A percentile compares a stretch with the other conserved stretches of the same genome.
These are phyloP conservation scores for Amblyopsis hoosieri DNA, from an alignment of 2,797 vertebrate genomes.

Conservation along the genomic window DNA sequence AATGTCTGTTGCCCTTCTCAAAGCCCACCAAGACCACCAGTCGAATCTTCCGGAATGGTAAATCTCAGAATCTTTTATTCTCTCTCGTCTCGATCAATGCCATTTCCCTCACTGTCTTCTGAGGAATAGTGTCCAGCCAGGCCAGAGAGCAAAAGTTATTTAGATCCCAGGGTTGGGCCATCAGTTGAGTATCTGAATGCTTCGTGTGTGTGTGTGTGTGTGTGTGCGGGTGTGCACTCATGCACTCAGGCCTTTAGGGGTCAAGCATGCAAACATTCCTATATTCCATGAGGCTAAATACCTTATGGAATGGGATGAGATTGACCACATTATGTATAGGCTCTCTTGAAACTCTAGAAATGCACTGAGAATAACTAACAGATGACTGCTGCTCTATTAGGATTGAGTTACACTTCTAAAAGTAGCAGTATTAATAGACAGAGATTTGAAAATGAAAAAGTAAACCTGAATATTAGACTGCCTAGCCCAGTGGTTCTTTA, in stretches of 20 bases:
- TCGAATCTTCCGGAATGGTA: no score
- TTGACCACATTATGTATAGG: not conserved
- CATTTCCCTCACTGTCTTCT: slow-evolving; percentile 6
- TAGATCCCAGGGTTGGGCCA: slow-evolving; percentile 64
- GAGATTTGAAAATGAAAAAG: not conserved
- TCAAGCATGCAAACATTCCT: slow-evolving; percentile 33
- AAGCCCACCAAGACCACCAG: no score
- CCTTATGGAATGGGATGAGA: slow-evolving; percentile 27
- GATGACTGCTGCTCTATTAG: not conserved
- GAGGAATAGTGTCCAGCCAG: slow-evolving; percentile 28
- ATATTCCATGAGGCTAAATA: slow-evolving; percentile 18
- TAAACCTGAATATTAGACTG: not conserved
- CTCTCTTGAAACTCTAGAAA: not conserved
- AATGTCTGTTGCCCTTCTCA: no score
- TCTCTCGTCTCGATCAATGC: slow-evolving; percentile 2
- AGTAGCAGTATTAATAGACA: not conserved
- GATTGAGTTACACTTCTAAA: not conserved
- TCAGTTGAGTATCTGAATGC: slow-evolving; percentile 37
- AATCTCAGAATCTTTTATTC: slow-evolving; percentile 17
- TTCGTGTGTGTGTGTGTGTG: slow-evolving; percentile 60
- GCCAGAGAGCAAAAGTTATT: slow-evolving; percentile 69
- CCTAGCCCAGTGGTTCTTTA: no score
- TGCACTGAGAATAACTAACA: not conserved
- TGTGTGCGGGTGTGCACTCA: slow-evolving; percentile 59
- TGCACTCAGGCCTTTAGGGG: slow-evolving; percentile 46